A percentile compares a stretch with the other conserved stretches of the same genome.
Evolutionary conservation across 2,113 vertebrate species (phyloP).

Genomic region (Pygoscelis adeliae): DNA sequence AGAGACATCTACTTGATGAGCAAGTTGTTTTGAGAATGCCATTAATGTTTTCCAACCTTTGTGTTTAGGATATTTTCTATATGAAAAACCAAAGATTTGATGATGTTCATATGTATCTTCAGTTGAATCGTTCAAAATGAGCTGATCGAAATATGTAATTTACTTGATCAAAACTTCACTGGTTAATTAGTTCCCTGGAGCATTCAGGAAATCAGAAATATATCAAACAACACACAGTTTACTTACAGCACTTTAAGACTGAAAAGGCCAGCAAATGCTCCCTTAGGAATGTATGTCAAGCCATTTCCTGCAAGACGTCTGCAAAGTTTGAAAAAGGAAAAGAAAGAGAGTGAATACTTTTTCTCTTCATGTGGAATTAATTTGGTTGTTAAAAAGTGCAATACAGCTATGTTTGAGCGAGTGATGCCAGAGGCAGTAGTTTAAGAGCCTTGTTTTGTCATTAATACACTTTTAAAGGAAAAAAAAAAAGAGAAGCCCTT

Average conservation of each 20-base stretch:
- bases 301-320: constrained; percentile 94
- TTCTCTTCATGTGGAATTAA: constrained; percentile 76
- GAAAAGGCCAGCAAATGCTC: constrained; percentile 89
- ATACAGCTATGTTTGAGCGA: constrained; percentile 31
- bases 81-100: constrained; percentile 21
- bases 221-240: constrained; percentile 55
- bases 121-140: neutral
- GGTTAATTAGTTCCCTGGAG: constrained; percentile 65
- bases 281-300: constrained; percentile 87
- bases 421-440: constrained; percentile 54
- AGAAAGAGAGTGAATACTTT: constrained; percentile 54
- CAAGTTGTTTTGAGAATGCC: constrained; percentile 27
- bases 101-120: constrained; percentile 33
- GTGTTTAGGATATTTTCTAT: constrained; percentile 21
- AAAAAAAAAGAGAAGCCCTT: neutral
- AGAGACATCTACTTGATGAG: constrained; percentile 25
- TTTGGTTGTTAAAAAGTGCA: constrained; percentile 70
- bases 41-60: constrained; percentile 33
- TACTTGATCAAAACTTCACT: constrained; percentile 32
- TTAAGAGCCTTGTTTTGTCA: constrained; percentile 53
- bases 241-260: constrained; percentile 97
- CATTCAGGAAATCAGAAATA: constrained; percentile 58
- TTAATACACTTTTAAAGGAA: constrained; percentile 6
- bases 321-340: constrained; percentile 69
- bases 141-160: constrained; percentile 51